A percentile compares a stretch with the other conserved stretches of the same genome.
phyloP scores from a whole-genome alignment of 1,140 invertebrate species.

The Carposina sasakii region DNA sequence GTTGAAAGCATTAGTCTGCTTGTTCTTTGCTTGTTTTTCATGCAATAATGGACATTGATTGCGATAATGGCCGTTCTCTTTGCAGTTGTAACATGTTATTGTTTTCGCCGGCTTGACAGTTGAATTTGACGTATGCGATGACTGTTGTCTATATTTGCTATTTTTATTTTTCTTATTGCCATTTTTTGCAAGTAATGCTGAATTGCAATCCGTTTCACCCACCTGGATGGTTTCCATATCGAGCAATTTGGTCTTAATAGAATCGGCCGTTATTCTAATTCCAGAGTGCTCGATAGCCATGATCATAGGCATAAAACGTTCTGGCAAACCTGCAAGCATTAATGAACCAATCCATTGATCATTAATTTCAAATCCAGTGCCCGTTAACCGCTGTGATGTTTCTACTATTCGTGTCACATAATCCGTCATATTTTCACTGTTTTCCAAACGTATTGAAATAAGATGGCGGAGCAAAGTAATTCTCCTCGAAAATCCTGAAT shows the following conservation, averaged over 20 bases:
- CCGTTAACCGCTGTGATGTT: slow-evolving; percentile 27
- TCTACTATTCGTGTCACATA: slow-evolving; percentile 32
- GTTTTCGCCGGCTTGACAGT: slow-evolving; percentile 13
- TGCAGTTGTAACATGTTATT: slow-evolving; percentile 21
- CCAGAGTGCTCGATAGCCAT: slow-evolving; percentile 44
- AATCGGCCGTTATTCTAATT: slow-evolving; percentile 34
- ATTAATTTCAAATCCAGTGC: slow-evolving; percentile 24
- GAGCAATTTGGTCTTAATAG: slow-evolving; percentile 44
- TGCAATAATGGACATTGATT: slow-evolving; percentile 20
- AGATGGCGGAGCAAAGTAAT: slow-evolving; percentile 29
- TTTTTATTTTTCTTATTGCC: slow-evolving; percentile 9
- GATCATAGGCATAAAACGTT: slow-evolving; percentile 50
- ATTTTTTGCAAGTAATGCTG: slow-evolving; percentile 16
- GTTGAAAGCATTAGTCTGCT: slow-evolving; percentile 5
- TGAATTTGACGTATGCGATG: slow-evolving; percentile 5
- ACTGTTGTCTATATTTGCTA: slow-evolving; percentile 13
- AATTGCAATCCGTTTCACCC: slow-evolving; percentile 13
- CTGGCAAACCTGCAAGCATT: slow-evolving; percentile 43
- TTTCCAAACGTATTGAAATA: slow-evolving; percentile 23
- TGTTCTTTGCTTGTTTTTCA: slow-evolving; percentile 13
- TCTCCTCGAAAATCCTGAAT: slow-evolving; percentile 30
- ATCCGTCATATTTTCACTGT: slow-evolving; percentile 25
- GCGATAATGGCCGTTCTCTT: slow-evolving; percentile 10
- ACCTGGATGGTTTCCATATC: slow-evolving; percentile 20
- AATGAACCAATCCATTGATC: slow-evolving; percentile 43